Evolutionary conservation across 2,113 vertebrate species (phyloP), one percentile per base, ranked within the genome.

Genomic region (Podiceps cristatus): DNA sequence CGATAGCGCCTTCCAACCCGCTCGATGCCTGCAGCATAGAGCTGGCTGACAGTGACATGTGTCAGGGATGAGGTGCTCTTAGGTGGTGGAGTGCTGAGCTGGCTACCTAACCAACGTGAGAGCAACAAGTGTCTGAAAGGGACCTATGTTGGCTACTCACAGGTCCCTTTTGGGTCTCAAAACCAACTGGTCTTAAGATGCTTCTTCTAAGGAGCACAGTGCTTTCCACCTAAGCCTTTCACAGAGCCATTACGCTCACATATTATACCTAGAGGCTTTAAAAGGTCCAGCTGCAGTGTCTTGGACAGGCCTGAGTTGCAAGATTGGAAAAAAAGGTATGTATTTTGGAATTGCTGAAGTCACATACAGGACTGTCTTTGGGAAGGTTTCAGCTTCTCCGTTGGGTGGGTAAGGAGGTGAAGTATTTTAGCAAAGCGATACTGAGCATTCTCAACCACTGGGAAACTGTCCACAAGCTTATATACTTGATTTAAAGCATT

Each of bases 41-140:
- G 63, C 40, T 80, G 58, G 27, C 17, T 72, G 28, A 23, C 1
- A 1, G 42, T 35, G 27, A 11, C 0, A 0, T 3, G 6, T 7
- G 28, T 17, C 5, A 5, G 15, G 49, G 1, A 0, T 45, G 42
- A 77, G 24, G 31, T 40, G 27, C 33, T 53, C 27, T 18, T 35
- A n/a, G 37, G 27, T 31, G 40, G n/a, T 77, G 9, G 13, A 60
- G 6, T 0, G 1, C 52, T 76, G 45, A 81, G n/a, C 28, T 72
- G 50, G 22, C 63, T 59, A 16, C 25, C 27, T 37, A 35, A 63
- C 24, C 58, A 58, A 13, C 4, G 24, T 1, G 11, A 86, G 28
- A 59, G 40, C 20, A 82, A 37, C 2, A 45, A 10, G 13, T 44
- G 68, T 45, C 44, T 76, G 49, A 72, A 91, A 27, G 24, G 33